A percentile compares a stretch with the other conserved stretches of the same genome.
These are phyloP conservation scores for Blennius ocellaris DNA, from an alignment of 2,113 vertebrate species.

Conservation along the genomic window DNA sequence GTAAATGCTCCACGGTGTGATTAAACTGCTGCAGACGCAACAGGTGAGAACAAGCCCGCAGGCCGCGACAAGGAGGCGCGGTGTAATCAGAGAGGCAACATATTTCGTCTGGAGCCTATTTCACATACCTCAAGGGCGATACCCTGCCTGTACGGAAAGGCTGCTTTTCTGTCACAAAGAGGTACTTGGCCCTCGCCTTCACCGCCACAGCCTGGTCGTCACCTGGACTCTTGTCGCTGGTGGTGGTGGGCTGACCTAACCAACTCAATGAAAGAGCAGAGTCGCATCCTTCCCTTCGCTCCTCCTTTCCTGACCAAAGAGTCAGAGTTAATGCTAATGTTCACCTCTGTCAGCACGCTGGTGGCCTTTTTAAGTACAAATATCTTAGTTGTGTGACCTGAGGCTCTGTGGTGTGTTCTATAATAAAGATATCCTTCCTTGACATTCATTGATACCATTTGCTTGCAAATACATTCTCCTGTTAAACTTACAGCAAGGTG, in stretches of 20 bases:
- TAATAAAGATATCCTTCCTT: not conserved
- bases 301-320: too few relatives aligned
- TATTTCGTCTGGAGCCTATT: slow-evolving; percentile 36
- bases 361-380: slow-evolving; percentile 2
- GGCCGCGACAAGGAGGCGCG: slow-evolving; percentile 29
- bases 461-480: not conserved
- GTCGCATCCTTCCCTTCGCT: slow-evolving; percentile 11
- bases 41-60: slow-evolving; percentile 18
- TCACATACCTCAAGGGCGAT: slow-evolving; percentile 43
- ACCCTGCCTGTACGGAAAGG: slow-evolving; percentile 45
- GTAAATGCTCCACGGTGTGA: slow-evolving; percentile 36
- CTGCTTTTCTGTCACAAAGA: slow-evolving; percentile 29
- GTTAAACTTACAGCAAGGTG: slow-evolving; percentile 1
- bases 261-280: slow-evolving; percentile 22
- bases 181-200: slow-evolving; percentile 27
- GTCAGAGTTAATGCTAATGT: slow-evolving; percentile 1
- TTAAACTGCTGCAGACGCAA: slow-evolving; percentile 13
- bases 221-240: not conserved
- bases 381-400: not conserved
- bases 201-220: not conserved
- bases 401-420: too few relatives aligned
- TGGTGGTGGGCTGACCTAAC: slow-evolving; percentile 41
- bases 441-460: not conserved
- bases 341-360: slow-evolving; percentile 6
- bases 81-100: slow-evolving; percentile 44